A percentile compares a stretch with the other conserved stretches of the same genome.
phyloP scores from a whole-genome alignment of 2,888 invertebrate species.

The Cephus spinipes region DNA sequence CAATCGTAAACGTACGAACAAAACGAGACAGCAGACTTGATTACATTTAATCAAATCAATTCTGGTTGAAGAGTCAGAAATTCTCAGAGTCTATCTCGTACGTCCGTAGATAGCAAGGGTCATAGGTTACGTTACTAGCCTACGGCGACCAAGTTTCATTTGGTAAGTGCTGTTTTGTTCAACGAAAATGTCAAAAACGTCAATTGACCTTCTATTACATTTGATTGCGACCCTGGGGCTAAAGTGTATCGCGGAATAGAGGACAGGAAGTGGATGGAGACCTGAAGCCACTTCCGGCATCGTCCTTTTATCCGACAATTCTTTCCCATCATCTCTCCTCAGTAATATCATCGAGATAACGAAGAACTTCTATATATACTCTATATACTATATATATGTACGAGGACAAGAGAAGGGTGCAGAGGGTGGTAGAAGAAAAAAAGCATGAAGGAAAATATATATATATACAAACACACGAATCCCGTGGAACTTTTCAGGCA shows the following conservation, averaged over 20 bases:
- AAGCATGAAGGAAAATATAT: neutral
- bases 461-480: neutral
- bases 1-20: neutral
- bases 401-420: neutral
- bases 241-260: slow-evolving; percentile 20
- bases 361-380: neutral
- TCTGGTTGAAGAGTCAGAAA: slow-evolving; percentile 24
- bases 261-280: slow-evolving; percentile 14
- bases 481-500: neutral
- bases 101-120: neutral
- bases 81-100: slow-evolving; percentile 28
- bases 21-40: slow-evolving; percentile 21
- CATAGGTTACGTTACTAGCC: neutral
- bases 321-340: neutral
- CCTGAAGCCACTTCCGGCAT: slow-evolving; percentile 33
- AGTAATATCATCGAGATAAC: neutral
- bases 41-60: slow-evolving; percentile 36
- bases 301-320: neutral
- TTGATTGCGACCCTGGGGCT: slow-evolving; percentile 33
- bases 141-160: slow-evolving; percentile 27
- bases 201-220: slow-evolving; percentile 45
- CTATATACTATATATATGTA: neutral
- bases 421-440: neutral
- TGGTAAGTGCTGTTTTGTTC: slow-evolving; percentile 39
- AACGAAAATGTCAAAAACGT: slow-evolving; percentile 43